Evolutionary conservation across 2,888 invertebrate species (phyloP).

Genomic region (Synergus gifuensis): DNA sequence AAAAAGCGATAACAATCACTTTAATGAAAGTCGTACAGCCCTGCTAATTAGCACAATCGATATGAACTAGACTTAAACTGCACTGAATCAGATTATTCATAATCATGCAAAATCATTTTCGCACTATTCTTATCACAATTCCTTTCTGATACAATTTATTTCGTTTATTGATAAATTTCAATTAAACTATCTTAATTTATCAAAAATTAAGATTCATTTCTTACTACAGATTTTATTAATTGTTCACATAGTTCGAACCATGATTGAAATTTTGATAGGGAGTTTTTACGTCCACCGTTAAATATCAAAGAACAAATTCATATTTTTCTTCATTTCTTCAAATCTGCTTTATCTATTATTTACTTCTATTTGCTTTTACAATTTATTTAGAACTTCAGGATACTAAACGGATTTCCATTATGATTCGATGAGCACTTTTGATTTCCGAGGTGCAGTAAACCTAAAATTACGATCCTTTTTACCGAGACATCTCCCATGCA

Average conservation of each 20-base stretch:
- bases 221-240: no score
- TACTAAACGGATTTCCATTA: neutral
- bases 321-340: no score
- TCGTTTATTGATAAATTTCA: neutral
- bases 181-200: no score
- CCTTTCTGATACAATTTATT: no score
- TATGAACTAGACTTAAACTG: conserved; percentile 10
- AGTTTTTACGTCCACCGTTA: no score
- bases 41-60: conserved; percentile 29
- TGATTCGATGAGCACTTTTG: neutral
- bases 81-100: conserved; percentile 30
- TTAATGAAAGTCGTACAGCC: conserved; percentile 24
- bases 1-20: conserved; percentile 38
- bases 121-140: conserved; percentile 8
- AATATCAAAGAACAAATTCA: no score
- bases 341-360: neutral
- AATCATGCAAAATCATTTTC: conserved; percentile 18
- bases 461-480: neutral
- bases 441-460: neutral
- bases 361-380: neutral
- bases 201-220: no score
- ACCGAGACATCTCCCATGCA: neutral
- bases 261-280: no score
- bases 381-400: neutral
- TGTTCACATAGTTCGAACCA: no score